phyloP scores from a whole-genome alignment of 2,797 vertebrate species.

The Pantherophis alleghaniensis region DNA sequence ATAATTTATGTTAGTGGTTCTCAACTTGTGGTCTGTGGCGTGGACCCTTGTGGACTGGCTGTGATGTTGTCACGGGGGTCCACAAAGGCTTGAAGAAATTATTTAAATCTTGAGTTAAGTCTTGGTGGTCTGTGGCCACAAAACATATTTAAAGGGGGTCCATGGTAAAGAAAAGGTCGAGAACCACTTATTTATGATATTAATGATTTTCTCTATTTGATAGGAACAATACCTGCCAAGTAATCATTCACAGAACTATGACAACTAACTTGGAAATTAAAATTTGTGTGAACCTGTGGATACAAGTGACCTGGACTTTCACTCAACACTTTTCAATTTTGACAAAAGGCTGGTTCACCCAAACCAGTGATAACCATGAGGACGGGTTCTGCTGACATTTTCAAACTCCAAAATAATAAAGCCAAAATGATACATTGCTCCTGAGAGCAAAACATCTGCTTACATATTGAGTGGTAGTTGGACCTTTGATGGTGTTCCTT shows the following conservation, averaged over 20 bases:
- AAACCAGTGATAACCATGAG: slow-evolving; percentile 7
- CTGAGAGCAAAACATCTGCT: slow-evolving; percentile 65
- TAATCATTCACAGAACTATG: slow-evolving; percentile 48
- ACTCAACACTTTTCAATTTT: slow-evolving; percentile 30
- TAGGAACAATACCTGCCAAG: slow-evolving; percentile 46
- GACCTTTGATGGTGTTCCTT: slow-evolving; percentile 86
- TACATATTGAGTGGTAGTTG: slow-evolving; percentile 98
- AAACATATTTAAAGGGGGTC: background rate
- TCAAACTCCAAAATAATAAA: slow-evolving; percentile 23
- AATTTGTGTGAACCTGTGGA: background rate
- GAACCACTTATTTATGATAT: background rate
- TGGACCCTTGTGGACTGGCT: too few species aligned
- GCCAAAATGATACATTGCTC: background rate
- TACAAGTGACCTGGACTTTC: slow-evolving; percentile 26
- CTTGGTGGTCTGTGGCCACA: background rate
- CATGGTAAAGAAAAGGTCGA: background rate
- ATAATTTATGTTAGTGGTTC: background rate
- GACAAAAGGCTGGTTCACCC: slow-evolving; percentile 24
- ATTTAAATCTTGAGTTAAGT: background rate
- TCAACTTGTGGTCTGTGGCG: rapidly evolving
- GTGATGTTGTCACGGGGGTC: too few species aligned
- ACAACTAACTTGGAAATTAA: slow-evolving; percentile 39
- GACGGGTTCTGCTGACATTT: slow-evolving; percentile 22
- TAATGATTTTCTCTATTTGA: slow-evolving; percentile 59
- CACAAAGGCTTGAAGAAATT: background rate